Base-by-base conservation (phyloP, 1,140 invertebrate genomes). In the Pristionchus pacificus region DNA sequence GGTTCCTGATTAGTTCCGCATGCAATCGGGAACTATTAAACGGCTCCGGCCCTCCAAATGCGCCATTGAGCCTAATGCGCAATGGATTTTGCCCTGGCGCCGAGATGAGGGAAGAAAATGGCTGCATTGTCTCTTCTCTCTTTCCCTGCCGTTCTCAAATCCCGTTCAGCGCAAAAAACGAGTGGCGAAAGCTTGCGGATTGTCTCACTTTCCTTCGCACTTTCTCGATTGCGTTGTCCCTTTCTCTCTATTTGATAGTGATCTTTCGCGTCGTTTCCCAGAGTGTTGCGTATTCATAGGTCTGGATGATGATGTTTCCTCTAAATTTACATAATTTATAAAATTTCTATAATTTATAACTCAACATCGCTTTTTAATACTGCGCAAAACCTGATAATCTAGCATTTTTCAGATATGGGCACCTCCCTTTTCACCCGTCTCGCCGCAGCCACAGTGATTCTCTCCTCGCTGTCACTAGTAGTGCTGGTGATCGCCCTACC, bases 401-500 rank as follows among this genome's bases (percentile, higher is more conserved):
- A n/a, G n/a, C n/a, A n/a, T n/a, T 49, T 49, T 49, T 49, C 38
- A 49, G 38, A 49, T 49, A 19, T 10, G 19, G 19, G 38, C 6
- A 49, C 19, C n/a, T n/a, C n/a, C 13, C 2, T 70, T 24, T 76
- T 65, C 69, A 57, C 63, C 62, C 70, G 62, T 14, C 33, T 76
- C 1, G 74, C 74, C 31, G 57, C 74, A 1, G 71, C 28, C 60
- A 78, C 74, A 6, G 66, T 55, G 25, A 29, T 74, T 28, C 28
- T 74, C 60, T 79, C 77, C 29, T 70, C 59, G 2, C 27, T 70
- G 30, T 62, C 58, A 38, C 33, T 78, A 24, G 25, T 76, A 10
- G 24, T 74, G 33, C 63, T 76, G 29, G 76, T 63, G 3, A 49
- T 76, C 25, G 55, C 60, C 1, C 31, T 76, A n/a, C 74, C 74